Percentiles rank a stretch among this genome's conserved stretches.
These are phyloP conservation scores for Macrophya annulata DNA, from an alignment of 2,888 invertebrate species.

Conservation along the genomic window DNA sequence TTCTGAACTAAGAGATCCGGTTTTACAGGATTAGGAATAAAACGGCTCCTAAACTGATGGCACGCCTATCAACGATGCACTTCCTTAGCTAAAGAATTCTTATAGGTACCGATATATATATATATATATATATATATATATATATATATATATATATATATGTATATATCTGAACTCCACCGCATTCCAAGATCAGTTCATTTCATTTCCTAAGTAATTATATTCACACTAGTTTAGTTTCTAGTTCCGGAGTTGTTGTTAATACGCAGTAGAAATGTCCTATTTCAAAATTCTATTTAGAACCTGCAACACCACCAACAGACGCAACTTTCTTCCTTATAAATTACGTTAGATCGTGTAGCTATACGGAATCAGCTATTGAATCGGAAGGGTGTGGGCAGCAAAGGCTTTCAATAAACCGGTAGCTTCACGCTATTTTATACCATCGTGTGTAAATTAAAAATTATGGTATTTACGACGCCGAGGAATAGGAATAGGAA, in stretches of 20 bases:
- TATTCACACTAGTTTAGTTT: not conserved
- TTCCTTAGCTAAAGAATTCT: not conserved
- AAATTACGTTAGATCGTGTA: not conserved
- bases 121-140: no score
- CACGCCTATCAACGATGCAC: slow-evolving; percentile 17
- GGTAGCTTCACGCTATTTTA: slow-evolving; percentile 10
- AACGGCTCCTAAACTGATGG: slow-evolving; percentile 31
- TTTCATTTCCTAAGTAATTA: slow-evolving; percentile 3
- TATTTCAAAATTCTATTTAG: not conserved
- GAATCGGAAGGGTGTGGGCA: slow-evolving; percentile 20
- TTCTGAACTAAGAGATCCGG: not conserved
- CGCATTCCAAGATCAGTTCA: not conserved
- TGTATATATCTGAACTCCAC: not conserved
- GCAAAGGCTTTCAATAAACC: not conserved
- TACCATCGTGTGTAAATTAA: slow-evolving; percentile 14
- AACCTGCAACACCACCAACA: not conserved
- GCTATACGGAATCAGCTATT: not conserved
- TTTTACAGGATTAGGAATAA: not conserved
- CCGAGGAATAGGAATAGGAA: not conserved
- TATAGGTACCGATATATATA: no score
- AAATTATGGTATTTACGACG: not conserved
- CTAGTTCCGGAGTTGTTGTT: not conserved
- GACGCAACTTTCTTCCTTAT: not conserved
- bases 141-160: no score
- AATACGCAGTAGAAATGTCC: slow-evolving; percentile 3